Evolutionary conservation across 2,888 invertebrate species (phyloP), one percentile per base, ranked within the genome.

Genomic region (Molorchus minor): DNA sequence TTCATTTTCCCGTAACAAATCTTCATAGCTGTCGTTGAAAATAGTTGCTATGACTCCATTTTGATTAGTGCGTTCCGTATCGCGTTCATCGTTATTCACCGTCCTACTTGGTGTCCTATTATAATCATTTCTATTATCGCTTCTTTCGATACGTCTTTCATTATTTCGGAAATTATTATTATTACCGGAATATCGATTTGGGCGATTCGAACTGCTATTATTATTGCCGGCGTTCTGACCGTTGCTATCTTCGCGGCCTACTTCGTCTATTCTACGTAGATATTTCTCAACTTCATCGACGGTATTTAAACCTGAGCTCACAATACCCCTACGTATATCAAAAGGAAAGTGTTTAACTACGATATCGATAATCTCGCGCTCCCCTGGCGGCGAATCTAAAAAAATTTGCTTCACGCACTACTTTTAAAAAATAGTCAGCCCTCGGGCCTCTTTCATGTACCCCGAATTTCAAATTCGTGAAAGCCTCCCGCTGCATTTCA

Each of bases 341-440:
- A 13, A 12, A 3, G 53, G 16, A 43, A 61, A 61, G 49, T 58
- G 58, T n/a, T 20, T 58, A 13, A 20, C 30, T 13, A 44, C 19
- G 8, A 53, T 40, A 10, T 61, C 56, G 15, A 58, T 17, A 25
- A 61, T 5, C 16, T 59, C 43, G 10, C n/a, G 7, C 7, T 44
- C 56, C 0, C 29, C 30, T 7, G 40, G 19, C 0, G 20, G 35
- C 16, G 36, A 30, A n/a, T 17, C 16, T 38, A 56, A 56, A 52
- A 38, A n/a, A 59, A 17, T 21, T 43, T 2, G 58, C 44, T 21
- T 58, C 58, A 1, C 20, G 7, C 8, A 56, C 30, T 10, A 45
- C 13, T 46, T 52, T 51, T 8, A 59, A 47, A 46, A 59, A 62
- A 62, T 62, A 62, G 25, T 59, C 53, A 5, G 53, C 59, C 12